Evolutionary conservation across 2,888 invertebrate genomes (phyloP), one percentile per base, ranked within the genome.

Genomic region (Drosophila melanosoma): DNA sequence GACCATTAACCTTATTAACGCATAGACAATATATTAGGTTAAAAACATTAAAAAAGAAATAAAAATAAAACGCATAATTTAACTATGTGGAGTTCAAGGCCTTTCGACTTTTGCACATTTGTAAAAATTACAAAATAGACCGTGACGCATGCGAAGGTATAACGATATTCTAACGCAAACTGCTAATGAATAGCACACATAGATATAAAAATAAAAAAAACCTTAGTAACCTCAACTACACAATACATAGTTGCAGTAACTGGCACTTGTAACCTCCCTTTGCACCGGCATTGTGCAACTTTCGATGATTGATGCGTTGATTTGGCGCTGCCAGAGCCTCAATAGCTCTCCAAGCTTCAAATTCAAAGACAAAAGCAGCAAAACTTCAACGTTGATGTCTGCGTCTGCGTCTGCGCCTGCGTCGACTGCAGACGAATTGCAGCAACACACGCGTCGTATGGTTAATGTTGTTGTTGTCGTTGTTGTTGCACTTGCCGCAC

Each of bases 261-360:
- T 74, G 75, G 59, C 60, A 54, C 40, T 70, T 23, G 35, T 32
- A 56, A 40, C 48, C 70, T 52, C 57, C 60, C 56, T 65, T 40
- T 68, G 64, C 79, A 45, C 69, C 59, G 53, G 36, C 53, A 38
- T 89, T 86, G 81, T 74, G 90, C 70, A 86, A 86, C 62, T 33
- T 33, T 49, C 61, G 69, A 73, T 90, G 86, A 86, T 88, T 90
- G 86, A 86, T 88, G 88, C 81, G 79, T 82, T 82, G 76, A 80
- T 82, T 89, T 84, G 69, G 80, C 74, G 73, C 57, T 81, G 74
- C 64, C 61, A 53, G 68, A 73, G 86, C 68, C 78, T 83, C 81
- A 79, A 79, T 68, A 73, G 77, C 78, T 79, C 81, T 79, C 68
- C 64, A 79, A 81, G 81, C 65, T 59, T 79, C 45, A 69, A 75